phyloP scores from a whole-genome alignment of 1,140 invertebrate species.

The Zaprionus nigranus region DNA sequence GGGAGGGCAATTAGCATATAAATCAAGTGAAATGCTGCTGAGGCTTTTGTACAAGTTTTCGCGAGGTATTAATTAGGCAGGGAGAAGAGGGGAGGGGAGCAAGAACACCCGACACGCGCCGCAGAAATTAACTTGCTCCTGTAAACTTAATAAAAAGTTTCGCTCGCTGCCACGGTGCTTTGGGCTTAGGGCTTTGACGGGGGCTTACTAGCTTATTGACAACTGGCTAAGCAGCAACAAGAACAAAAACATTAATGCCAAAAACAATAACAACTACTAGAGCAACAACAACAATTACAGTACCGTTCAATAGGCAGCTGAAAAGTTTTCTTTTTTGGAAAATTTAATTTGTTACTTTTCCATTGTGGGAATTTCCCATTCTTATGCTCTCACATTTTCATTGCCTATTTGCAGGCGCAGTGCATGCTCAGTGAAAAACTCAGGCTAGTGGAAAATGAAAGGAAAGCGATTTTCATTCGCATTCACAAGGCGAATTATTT shows the following conservation, averaged over 20 bases:
- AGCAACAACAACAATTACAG: conserved; percentile 1
- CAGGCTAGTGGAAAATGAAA: conserved; percentile 50
- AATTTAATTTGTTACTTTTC: conserved; percentile 54
- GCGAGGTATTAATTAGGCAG: conserved; percentile 70
- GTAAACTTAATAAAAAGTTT: conserved; percentile 79
- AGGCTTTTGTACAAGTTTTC: conserved; percentile 12
- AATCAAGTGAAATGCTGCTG: conserved; percentile 62
- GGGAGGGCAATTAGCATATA: conserved; percentile 70
- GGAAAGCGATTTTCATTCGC: conserved; percentile 27
- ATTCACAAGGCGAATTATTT: not conserved
- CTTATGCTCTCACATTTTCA: conserved; percentile 40
- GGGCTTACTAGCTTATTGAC: not conserved
- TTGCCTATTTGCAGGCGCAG: conserved; percentile 17
- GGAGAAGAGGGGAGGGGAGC: not conserved
- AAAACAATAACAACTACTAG: conserved; percentile 2
- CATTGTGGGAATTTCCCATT: conserved; percentile 29
- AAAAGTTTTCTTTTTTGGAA: conserved; percentile 48
- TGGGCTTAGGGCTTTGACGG: not conserved
- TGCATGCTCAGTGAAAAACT: conserved; percentile 42
- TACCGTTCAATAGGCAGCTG: not conserved
- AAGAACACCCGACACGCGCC: conserved; percentile 34
- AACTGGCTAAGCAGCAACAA: conserved; percentile 5
- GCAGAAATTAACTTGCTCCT: conserved; percentile 67
- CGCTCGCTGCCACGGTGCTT: conserved; percentile 14
- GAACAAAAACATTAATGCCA: not conserved